A percentile compares a stretch with the other conserved stretches of the same genome.
Conservation (phyloP, 2,113 vertebrate species). For the Galbula dea region DNA sequence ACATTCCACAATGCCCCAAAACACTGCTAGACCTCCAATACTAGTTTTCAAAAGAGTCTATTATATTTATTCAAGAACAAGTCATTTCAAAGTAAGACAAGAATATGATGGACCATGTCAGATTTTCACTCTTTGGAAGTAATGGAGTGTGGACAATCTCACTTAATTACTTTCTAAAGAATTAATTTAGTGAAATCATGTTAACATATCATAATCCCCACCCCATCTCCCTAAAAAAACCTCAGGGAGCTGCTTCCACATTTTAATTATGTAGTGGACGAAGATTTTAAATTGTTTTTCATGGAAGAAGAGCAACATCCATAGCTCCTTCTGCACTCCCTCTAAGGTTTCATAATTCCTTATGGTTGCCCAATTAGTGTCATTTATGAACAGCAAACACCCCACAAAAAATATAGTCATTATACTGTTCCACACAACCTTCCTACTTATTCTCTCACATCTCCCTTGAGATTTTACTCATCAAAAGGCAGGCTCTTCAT, state of each 20-base stretch:
- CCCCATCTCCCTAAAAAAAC: not conserved
- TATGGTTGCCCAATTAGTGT: not conserved
- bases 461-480: not conserved
- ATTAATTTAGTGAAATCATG: slow-evolving; percentile 20
- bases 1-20: not conserved
- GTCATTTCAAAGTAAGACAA: slow-evolving; percentile 8
- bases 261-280: not conserved
- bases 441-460: slow-evolving; percentile 11
- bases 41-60: not conserved
- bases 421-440: not conserved
- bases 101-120: not conserved
- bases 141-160: not conserved
- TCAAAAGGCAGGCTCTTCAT: slow-evolving; percentile 7
- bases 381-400: not conserved
- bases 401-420: not conserved
- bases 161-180: slow-evolving; percentile 19
- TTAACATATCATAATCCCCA: slow-evolving; percentile 22
- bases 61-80: not conserved
- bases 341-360: not conserved
- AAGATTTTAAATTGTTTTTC: not conserved
- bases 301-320: not conserved
- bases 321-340: not conserved
- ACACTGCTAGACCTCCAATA: not conserved
- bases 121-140: not conserved
- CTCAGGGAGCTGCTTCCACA: not conserved